Evolutionary conservation across 2,113 vertebrate genomes (phyloP).

Genomic region (Furnarius figulus): DNA sequence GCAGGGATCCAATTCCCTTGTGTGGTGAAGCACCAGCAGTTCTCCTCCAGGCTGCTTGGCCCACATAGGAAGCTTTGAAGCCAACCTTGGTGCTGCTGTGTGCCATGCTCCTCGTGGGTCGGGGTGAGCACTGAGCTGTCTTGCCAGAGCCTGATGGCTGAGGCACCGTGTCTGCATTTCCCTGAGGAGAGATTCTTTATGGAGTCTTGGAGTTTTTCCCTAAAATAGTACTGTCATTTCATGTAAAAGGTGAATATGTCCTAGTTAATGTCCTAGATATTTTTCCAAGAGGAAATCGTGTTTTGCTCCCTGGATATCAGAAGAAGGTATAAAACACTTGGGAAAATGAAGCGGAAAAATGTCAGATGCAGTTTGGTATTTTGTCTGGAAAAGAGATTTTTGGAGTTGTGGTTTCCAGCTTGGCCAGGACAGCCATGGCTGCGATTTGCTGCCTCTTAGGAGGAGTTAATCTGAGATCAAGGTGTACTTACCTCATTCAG

Average conservation of each 20-base stretch:
- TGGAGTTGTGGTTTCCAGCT: not conserved
- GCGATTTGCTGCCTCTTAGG: not conserved
- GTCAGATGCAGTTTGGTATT: not conserved
- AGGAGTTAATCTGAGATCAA: not conserved
- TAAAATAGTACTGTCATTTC: conserved; percentile 22
- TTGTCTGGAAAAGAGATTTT: not conserved
- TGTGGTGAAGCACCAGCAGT: not conserved
- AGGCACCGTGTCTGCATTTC: not conserved
- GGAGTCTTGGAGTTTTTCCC: not conserved
- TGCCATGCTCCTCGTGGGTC: accelerated
- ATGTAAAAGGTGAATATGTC: not conserved
- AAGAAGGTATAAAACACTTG: not conserved
- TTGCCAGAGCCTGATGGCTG: not conserved
- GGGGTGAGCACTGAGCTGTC: not conserved
- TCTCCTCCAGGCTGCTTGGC: not conserved
- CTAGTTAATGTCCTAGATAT: conserved; percentile 57
- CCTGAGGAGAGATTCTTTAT: not conserved
- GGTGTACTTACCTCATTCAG: not conserved
- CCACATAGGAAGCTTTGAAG: not conserved
- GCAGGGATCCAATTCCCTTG: not conserved
- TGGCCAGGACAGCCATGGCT: not conserved
- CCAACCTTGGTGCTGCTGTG: too few relatives aligned
- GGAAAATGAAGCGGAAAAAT: not conserved
- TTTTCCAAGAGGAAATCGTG: not conserved
- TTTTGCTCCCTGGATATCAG: not conserved